These are phyloP conservation scores for Marmota monax DNA, from an alignment of 2,113 vertebrate species.

Conservation along the genomic window DNA sequence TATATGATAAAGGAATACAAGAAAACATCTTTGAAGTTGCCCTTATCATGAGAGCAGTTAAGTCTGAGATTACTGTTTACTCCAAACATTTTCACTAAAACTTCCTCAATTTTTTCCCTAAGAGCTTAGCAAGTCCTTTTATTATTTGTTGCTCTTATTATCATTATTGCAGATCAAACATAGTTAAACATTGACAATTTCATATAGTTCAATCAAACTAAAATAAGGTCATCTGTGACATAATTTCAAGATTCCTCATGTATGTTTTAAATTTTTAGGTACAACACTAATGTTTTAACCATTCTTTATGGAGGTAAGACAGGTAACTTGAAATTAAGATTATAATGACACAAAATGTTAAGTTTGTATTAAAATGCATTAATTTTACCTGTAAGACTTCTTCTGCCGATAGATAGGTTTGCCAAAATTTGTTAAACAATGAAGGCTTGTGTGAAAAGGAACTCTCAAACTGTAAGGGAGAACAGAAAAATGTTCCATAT, in stretches of 20 bases:
- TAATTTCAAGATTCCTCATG: conserved; percentile 1
- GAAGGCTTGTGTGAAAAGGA: conserved; percentile 97
- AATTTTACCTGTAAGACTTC: conserved; percentile 94
- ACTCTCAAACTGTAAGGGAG: conserved; percentile 95
- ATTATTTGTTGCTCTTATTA: neutral
- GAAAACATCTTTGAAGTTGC: neutral
- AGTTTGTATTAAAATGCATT: conserved; percentile 58
- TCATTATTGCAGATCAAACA: neutral
- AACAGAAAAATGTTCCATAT: neutral
- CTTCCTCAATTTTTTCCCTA: neutral
- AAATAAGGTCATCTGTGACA: neutral
- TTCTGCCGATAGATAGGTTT: conserved; percentile 92
- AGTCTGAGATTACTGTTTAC: neutral
- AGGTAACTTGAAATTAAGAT: conserved; percentile 46
- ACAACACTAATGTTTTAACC: neutral
- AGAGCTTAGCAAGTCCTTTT: conserved; percentile 14
- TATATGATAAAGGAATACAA: neutral
- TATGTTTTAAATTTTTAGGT: neutral
- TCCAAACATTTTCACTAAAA: conserved; percentile 37
- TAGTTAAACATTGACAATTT: conserved; percentile 9
- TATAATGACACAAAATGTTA: neutral
- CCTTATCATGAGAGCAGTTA: neutral
- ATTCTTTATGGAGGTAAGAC: neutral
- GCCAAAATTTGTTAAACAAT: conserved; percentile 98
- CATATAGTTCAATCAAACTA: neutral